Evolutionary conservation across 2,113 vertebrate species (phyloP).

Genomic region (Microcebus ravelobensis): DNA sequence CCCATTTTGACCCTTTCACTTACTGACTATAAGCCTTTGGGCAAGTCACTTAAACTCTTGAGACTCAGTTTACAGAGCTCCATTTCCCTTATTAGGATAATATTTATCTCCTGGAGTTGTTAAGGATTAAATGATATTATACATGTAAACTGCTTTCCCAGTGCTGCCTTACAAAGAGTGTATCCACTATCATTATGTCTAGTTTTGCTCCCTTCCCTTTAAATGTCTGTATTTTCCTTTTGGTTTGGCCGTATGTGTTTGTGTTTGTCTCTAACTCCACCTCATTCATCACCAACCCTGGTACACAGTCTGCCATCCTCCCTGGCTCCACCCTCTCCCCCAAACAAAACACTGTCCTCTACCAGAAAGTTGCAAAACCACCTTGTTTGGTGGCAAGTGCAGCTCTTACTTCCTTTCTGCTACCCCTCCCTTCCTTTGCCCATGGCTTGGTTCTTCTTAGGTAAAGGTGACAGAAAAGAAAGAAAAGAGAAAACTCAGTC

Average conservation of each 20-base stretch:
- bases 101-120: neutral
- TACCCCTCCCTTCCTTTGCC: constrained; percentile 64
- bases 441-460: neutral
- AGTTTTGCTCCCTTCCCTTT: neutral
- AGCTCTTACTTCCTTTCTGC: constrained; percentile 69
- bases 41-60: constrained; percentile 16
- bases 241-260: neutral
- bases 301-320: neutral
- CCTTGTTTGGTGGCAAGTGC: constrained; percentile 20
- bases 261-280: neutral
- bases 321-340: neutral
- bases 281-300: neutral
- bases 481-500: neutral
- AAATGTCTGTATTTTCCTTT: neutral
- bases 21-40: neutral
- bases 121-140: neutral
- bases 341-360: neutral
- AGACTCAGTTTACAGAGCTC: neutral
- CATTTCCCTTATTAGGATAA: neutral
- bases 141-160: neutral
- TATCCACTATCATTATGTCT: neutral
- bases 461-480: neutral
- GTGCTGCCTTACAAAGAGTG: neutral
- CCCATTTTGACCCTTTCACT: neutral
- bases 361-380: constrained; percentile 71